Percentiles rank a stretch among this genome's conserved stretches.
phyloP scores from a whole-genome alignment of 1,140 invertebrate species.

The Drosophila insularis region DNA sequence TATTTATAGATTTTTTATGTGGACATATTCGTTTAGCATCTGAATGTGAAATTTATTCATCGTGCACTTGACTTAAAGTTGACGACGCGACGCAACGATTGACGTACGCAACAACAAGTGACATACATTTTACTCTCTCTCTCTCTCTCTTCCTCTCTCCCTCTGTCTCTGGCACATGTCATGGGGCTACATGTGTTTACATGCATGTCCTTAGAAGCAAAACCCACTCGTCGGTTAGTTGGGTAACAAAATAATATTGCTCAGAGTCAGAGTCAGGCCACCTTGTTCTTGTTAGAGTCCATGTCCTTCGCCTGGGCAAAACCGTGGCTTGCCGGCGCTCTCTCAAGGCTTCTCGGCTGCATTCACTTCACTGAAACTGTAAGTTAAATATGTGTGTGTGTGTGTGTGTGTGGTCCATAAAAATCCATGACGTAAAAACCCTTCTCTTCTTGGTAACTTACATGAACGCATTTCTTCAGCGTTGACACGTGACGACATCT shows the following conservation, averaged over 20 bases:
- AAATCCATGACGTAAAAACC: conserved; percentile 6
- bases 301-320: conserved; percentile 50
- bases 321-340: conserved; percentile 20
- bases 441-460: conserved; percentile 38
- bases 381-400: conserved; percentile 35
- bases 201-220: conserved; percentile 51
- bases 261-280: conserved; percentile 51
- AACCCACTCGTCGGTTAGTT: conserved; percentile 40
- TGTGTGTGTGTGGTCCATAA: no score
- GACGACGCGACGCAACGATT: not conserved
- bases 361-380: conserved; percentile 35
- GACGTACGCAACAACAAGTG: not conserved
- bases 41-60: conserved; percentile 10
- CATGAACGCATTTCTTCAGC: conserved; percentile 35
- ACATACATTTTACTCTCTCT: not conserved
- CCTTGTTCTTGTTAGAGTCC: conserved; percentile 43
- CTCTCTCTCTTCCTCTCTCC: not conserved
- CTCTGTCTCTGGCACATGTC: conserved; percentile 44
- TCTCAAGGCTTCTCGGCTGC: conserved; percentile 44
- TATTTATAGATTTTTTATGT: not conserved
- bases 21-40: not conserved
- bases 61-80: conserved; percentile 12
- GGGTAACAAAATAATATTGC: conserved; percentile 58
- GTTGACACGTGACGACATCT: not conserved
- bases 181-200: conserved; percentile 60